Evolutionary conservation across 2,888 invertebrate genomes (phyloP).

Genomic region (Dryobota labecula): DNA sequence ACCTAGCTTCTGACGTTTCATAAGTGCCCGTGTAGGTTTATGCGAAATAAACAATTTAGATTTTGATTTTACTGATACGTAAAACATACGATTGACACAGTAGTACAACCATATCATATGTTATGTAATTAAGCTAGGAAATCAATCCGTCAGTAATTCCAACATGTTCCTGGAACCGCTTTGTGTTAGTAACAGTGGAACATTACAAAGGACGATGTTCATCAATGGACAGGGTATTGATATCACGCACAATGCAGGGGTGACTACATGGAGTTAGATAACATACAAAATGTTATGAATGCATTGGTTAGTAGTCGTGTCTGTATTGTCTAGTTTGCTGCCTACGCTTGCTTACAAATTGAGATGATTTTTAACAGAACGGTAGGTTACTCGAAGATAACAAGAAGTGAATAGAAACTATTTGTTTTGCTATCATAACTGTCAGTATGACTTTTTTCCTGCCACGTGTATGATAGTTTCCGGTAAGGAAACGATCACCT

Average conservation of each 20-base stretch:
- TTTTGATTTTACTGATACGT: neutral
- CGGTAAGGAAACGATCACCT: neutral
- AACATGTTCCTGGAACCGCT: neutral
- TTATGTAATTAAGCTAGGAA: neutral
- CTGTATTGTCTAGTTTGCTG: neutral
- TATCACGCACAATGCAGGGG: neutral
- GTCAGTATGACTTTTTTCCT: neutral
- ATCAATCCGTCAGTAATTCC: conserved; percentile 1
- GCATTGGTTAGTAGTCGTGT: neutral
- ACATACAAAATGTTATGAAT: neutral
- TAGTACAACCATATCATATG: conserved; percentile 8
- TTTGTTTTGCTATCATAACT: neutral
- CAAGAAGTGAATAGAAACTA: neutral
- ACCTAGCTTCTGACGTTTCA: no score
- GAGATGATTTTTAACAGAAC: neutral
- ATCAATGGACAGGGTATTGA: conserved; percentile 14
- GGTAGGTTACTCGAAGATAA: neutral
- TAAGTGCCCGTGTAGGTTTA: no score
- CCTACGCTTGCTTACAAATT: no score
- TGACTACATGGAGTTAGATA: neutral
- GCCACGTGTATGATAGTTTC: neutral
- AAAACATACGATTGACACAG: neutral
- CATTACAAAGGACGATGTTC: conserved; percentile 7
- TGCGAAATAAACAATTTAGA: no score
- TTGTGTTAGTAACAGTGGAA: neutral